Evolutionary conservation across 2,888 invertebrate species (phyloP), one percentile per base, ranked within the genome.

Genomic region (Onthophagus sagittarius): DNA sequence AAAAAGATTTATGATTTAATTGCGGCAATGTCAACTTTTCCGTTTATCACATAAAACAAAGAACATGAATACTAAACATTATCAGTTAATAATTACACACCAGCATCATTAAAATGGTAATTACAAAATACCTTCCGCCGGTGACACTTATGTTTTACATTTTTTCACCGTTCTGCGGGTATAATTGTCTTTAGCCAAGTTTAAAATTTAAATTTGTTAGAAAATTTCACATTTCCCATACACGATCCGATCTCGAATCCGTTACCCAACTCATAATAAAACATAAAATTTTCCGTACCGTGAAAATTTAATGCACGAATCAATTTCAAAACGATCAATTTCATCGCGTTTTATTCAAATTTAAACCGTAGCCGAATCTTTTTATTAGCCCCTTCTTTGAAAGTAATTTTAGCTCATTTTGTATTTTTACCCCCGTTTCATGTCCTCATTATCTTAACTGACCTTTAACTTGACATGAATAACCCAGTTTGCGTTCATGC

Each of bases 371-470:
- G 5, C 13, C 13, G 15, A 14, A 63, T 63, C 63, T 63, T 63
- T 63, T 63, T 70, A 9, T 72, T 62, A 67, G 53, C 65, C 23
- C 15, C 15, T 15, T 69, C 69, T 62, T 31, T 69, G 15, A 33
- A 23, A 1, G 23, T 53, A 53, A 7, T 11, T 53, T 53, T 53
- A 53, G 1, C 39, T 11, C 39, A 53, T 1, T 53, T 53, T 53
- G 9, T 53, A 9, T 53, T 53, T 53, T 11, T 53, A 53, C 39
- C 11, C 11, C 39, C 7, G 6, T 53, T 53, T 53, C 39, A 23
- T 23, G 23, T 23, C 23, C 23, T 53, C 11, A 53, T 53, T 53
- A 7, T 7, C 11, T 53, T 11, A 53, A 53, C 9, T 53, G 39
- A 53, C 39, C 39, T 53, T 53, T 53, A 53, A 53, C 9, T 11